Conservation (phyloP, 2,797 vertebrate species). For the Chromobotia macracanthus region DNA sequence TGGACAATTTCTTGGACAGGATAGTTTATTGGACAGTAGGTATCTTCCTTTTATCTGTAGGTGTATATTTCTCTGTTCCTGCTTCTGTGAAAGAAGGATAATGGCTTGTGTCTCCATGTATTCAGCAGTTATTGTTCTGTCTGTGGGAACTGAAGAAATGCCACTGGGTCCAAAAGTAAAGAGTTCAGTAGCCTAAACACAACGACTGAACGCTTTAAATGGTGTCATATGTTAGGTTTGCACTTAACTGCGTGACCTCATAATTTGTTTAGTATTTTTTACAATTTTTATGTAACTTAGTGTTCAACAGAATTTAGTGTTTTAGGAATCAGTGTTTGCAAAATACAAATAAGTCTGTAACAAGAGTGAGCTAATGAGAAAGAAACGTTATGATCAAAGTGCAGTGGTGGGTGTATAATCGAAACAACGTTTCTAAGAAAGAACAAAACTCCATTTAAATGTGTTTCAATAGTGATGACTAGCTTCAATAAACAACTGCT, state of each 20-base stretch:
- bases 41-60: background rate
- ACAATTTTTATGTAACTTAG: constrained; percentile 11
- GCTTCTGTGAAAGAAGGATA: constrained; percentile 8
- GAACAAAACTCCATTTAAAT: constrained; percentile 3
- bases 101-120: constrained; percentile 12
- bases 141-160: constrained; percentile 27
- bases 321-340: constrained; percentile 2
- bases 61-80: background rate
- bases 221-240: constrained; percentile 11
- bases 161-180: no score
- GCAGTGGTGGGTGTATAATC: constrained; percentile 27
- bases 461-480: constrained; percentile 35
- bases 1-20: no score
- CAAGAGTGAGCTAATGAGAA: constrained; percentile 12
- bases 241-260: background rate
- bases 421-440: constrained; percentile 22
- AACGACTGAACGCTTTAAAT: background rate
- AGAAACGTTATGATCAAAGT: constrained; percentile 24
- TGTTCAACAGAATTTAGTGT: constrained; percentile 1
- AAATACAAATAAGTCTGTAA: constrained; percentile 4
- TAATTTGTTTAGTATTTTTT: constrained; percentile 10
- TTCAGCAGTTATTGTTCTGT: constrained; percentile 13
- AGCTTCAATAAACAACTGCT: constrained; percentile 25
- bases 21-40: background rate
- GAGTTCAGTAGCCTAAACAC: constrained; percentile 23